These are phyloP conservation scores for Cephus pulcher DNA, from an alignment of 2,888 invertebrate genomes.

Conservation along the genomic window DNA sequence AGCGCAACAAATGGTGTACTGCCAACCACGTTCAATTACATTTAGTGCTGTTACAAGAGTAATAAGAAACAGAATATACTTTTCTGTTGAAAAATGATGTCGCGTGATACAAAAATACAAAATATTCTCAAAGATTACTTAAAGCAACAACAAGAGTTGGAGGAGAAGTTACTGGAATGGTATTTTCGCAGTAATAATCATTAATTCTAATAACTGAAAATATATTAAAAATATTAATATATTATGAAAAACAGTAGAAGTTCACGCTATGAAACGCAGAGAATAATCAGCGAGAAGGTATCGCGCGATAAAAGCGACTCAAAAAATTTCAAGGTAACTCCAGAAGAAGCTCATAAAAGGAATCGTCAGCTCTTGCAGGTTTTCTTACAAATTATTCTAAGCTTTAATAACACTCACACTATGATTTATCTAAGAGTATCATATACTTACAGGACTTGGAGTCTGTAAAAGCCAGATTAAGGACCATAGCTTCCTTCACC, in stretches of 20 bases:
- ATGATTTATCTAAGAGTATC: background rate
- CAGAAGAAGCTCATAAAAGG: background rate
- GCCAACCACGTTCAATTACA: background rate
- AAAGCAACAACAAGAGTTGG: constrained; percentile 37
- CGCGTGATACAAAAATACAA: background rate
- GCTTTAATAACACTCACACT: background rate
- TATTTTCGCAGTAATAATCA: constrained; percentile 22
- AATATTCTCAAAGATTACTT: constrained; percentile 20
- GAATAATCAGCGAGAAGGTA: background rate
- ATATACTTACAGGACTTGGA: constrained; percentile 49
- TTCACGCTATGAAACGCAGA: background rate
- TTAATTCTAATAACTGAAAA: background rate
- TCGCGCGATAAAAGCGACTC: background rate
- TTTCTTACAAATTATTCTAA: background rate
- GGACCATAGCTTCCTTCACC: constrained; percentile 56
- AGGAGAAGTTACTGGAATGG: constrained; percentile 40
- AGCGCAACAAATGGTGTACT: background rate
- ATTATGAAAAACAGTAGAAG: background rate
- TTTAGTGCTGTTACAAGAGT: background rate
- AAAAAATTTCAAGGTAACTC: background rate
- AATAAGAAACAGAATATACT: background rate
- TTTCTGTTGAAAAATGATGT: background rate
- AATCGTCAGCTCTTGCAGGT: constrained; percentile 53
- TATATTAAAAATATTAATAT: background rate
- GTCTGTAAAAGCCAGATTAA: constrained; percentile 51